A percentile compares a stretch with the other conserved stretches of the same genome.
Evolutionary conservation across 2,797 vertebrate genomes (phyloP).

Genomic region (Sebastes reedi): DNA sequence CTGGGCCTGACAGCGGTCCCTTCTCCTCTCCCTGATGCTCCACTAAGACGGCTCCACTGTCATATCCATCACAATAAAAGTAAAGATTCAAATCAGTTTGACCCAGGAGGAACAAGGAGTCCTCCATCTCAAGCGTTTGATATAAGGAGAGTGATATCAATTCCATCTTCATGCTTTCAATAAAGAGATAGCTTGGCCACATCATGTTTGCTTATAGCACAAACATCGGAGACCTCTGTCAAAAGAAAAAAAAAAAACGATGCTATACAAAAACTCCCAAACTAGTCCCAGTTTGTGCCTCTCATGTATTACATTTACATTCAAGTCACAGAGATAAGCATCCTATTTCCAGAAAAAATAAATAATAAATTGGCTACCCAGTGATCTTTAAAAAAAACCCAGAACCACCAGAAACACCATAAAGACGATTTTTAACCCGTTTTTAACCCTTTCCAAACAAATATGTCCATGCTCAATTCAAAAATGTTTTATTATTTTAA

Average conservation of each 20-base stretch:
- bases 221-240: background rate
- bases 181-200: background rate
- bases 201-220: background rate
- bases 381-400: background rate
- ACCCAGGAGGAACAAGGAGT: background rate
- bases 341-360: background rate
- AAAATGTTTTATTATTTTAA: background rate
- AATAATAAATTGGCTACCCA: background rate
- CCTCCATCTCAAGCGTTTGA: background rate
- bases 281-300: background rate
- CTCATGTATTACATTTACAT: background rate
- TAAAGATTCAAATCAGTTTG: constrained; percentile 18
- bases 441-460: too few relatives aligned
- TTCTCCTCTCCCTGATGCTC: background rate
- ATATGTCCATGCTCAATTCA: background rate
- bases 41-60: background rate
- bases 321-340: background rate
- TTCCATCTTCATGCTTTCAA: background rate
- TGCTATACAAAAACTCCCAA: background rate
- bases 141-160: background rate
- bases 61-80: constrained; percentile 27
- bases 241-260: background rate
- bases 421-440: background rate
- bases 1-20: constrained; percentile 17
- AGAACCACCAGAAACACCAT: background rate